Evolutionary conservation across 2,113 vertebrate genomes (phyloP), one percentile per base, ranked within the genome.

Genomic region (Rhinogobius similis): DNA sequence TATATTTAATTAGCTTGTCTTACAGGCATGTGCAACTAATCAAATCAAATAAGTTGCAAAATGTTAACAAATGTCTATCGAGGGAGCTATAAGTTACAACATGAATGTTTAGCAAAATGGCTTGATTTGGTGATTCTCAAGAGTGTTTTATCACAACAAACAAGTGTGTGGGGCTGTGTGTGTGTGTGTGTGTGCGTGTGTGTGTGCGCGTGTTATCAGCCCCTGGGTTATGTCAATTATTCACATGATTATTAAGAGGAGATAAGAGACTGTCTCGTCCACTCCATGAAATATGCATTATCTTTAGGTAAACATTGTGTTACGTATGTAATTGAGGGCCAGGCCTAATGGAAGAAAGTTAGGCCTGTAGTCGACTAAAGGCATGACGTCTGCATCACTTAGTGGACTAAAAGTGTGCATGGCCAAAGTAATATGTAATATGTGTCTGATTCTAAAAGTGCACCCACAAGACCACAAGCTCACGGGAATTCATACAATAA

Each of bases 101-200:
- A 26, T 77, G 63, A 41, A 53, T 73, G 27, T 81, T 59, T 39
- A 67, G 70, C 67, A 50, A 71, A 56, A 36, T 72, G 80, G 80
- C 82, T 77, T 82, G 75, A 85, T 83, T 73, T 82, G 67, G 68
- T 77, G 77, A 48, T 46, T 24, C 64, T 70, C 83, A 84, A 82
- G 75, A 79, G 48, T 10, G 0, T 87, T 81, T 86, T 88, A 85
- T 88, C 84, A 81, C 48, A 82, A 68, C 86, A 88, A 87, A 83
- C 83, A 78, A 75, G 68, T 83, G 65, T 74, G 68, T 83, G 61
- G 39, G 65, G 75, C 36, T 12, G 78, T 59, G 64, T 53, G 23
- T 75, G 67, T 70, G 68, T 32, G 29, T 32, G 29, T 32, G 29
- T 32, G 29, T 32, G 29, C 6, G 29, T 32, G 29, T 32, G 29